phyloP scores from a whole-genome alignment of 2,113 vertebrate species.

The Cavia porcellus region DNA sequence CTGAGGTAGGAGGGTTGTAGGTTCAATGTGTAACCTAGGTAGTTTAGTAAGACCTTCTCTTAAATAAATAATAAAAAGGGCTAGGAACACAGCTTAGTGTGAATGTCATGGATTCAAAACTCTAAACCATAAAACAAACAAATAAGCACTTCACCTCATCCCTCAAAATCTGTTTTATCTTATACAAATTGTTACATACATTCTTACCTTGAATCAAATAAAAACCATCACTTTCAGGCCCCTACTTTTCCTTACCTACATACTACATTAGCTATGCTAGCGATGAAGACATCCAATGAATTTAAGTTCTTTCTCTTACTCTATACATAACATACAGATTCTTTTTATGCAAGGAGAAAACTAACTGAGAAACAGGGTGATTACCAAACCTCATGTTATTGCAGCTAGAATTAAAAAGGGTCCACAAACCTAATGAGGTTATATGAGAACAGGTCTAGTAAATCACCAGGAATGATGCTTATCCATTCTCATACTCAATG shows the following conservation, averaged over 20 bases:
- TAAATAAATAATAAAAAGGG: not conserved
- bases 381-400: conserved; percentile 26
- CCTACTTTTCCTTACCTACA: not conserved
- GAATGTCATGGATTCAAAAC: not conserved
- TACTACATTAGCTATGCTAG: not conserved
- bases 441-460: not conserved
- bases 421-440: conserved; percentile 38
- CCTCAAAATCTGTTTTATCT: not conserved
- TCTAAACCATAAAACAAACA: not conserved
- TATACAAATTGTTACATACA: not conserved
- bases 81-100: not conserved
- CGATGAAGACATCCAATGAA: not conserved
- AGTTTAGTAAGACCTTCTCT: not conserved
- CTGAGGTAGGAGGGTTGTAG: not conserved
- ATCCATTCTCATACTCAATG: not conserved
- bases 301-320: conserved; percentile 6
- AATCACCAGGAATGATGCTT: not conserved
- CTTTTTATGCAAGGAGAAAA: not conserved
- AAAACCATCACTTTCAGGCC: not conserved
- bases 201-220: conserved; percentile 52
- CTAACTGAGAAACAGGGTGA: not conserved
- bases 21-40: not conserved
- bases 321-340: not conserved
- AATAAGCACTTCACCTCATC: not conserved
- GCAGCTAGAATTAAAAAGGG: conserved; percentile 30